Percentiles rank a stretch among this genome's conserved stretches.
Evolutionary conservation across 1,140 invertebrate genomes (phyloP).

Genomic region (Colletes latitarsis): DNA sequence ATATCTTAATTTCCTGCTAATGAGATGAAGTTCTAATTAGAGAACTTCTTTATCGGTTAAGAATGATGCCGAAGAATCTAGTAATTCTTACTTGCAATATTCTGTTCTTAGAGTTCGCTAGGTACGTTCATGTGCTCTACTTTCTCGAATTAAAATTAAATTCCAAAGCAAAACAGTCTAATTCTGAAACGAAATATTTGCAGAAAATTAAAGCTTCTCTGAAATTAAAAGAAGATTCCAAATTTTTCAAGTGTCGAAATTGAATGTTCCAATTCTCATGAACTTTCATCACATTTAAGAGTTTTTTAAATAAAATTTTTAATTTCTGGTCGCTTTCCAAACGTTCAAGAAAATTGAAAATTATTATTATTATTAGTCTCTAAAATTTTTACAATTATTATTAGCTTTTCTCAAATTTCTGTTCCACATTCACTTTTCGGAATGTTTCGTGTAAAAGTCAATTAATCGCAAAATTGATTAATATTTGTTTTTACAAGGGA

Average conservation of each 20-base stretch:
- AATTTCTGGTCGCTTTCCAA: too few species aligned
- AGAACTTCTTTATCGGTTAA: conserved; percentile 18
- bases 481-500: background rate
- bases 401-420: too few species aligned
- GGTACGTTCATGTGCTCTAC: background rate
- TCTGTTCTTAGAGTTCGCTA: background rate
- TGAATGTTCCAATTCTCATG: background rate
- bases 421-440: background rate
- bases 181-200: too few species aligned
- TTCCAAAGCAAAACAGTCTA: background rate
- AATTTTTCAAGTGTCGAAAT: background rate
- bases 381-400: too few species aligned
- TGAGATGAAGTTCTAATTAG: background rate
- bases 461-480: background rate
- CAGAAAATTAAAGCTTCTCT: background rate
- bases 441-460: background rate
- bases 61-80: background rate
- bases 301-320: too few species aligned
- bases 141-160: background rate
- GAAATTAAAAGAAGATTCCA: background rate
- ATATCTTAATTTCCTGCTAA: background rate
- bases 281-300: too few species aligned
- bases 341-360: too few species aligned
- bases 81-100: background rate
- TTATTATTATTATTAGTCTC: too few species aligned